phyloP scores from a whole-genome alignment of 2,888 invertebrate species.

The Endotricha flammealis region DNA sequence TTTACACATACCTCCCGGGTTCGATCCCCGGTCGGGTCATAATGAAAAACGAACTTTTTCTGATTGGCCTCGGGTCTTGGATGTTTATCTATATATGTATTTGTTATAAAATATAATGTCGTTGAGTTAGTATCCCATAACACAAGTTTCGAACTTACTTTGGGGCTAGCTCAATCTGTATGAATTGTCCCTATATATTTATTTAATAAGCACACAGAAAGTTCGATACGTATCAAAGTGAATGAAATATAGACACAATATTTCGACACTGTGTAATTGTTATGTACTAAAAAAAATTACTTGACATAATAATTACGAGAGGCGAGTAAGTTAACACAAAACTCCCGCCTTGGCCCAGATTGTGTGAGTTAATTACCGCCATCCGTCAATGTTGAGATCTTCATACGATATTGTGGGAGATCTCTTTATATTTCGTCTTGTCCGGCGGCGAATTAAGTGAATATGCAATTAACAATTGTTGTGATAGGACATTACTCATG shows the following conservation, averaged over 20 bases:
- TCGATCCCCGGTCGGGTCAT: too few relatives aligned
- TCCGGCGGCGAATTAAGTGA: conserved; percentile 32
- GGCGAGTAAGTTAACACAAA: conserved; percentile 22
- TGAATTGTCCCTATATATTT: too few relatives aligned
- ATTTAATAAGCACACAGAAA: too few relatives aligned
- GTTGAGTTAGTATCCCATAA: too few relatives aligned
- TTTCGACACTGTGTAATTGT: conserved; percentile 28
- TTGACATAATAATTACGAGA: conserved; percentile 37
- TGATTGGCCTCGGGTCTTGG: too few relatives aligned
- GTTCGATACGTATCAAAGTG: conserved; percentile 26
- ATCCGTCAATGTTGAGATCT: conserved; percentile 53
- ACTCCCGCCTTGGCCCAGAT: conserved; percentile 41
- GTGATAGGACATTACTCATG: conserved; percentile 20
- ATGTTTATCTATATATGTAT: too few relatives aligned
- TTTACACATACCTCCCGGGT: conserved; percentile 14
- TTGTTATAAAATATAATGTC: too few relatives aligned
- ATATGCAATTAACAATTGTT: conserved; percentile 35
- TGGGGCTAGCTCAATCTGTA: too few relatives aligned
- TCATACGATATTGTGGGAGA: conserved; percentile 36
- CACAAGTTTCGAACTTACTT: too few relatives aligned
- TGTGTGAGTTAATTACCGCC: conserved; percentile 40
- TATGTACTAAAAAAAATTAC: conserved; percentile 27
- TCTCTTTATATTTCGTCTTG: conserved; percentile 35
- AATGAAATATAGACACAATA: conserved; percentile 21
- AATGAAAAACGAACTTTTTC: too few relatives aligned